Evolutionary conservation across 2,888 invertebrate genomes (phyloP).

Genomic region (Dugesia japonica): DNA sequence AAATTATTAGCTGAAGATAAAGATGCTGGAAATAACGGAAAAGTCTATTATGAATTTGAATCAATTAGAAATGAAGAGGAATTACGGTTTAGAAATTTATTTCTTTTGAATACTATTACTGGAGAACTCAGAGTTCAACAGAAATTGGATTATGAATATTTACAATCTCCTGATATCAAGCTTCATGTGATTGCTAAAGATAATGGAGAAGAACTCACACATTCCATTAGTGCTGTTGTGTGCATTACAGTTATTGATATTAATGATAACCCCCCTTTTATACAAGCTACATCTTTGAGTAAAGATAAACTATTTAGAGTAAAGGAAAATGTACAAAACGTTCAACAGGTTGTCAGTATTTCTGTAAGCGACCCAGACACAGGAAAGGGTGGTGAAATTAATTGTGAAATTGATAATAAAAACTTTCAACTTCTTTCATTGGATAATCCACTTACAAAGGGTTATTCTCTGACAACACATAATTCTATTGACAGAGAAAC

Average conservation of each 20-base stretch:
- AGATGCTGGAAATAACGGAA: constrained; percentile 15
- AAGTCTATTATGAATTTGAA: constrained; percentile 13
- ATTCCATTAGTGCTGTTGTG: neutral
- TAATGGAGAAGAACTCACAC: neutral
- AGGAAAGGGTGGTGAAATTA: constrained; percentile 24
- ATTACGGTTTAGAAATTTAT: neutral
- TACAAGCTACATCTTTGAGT: constrained; percentile 4
- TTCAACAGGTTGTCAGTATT: constrained; percentile 29
- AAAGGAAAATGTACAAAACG: constrained; percentile 23
- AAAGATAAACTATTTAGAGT: constrained; percentile 1
- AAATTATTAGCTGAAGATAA: constrained; percentile 20
- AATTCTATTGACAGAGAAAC: constrained; percentile 48
- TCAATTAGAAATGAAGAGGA: neutral
- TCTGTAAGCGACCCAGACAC: constrained; percentile 26
- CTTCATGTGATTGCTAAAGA: constrained; percentile 11
- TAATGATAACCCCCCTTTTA: constrained; percentile 22
- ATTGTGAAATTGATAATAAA: constrained; percentile 17
- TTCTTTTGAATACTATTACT: neutral
- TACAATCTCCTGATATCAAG: neutral
- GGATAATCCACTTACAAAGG: neutral
- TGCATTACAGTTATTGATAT: neutral
- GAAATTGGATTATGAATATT: neutral
- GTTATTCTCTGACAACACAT: constrained; percentile 48
- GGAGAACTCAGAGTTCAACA: constrained; percentile 16
- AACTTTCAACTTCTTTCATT: constrained; percentile 49